Percentiles rank a stretch among this genome's conserved stretches.
Evolutionary conservation across 2,797 vertebrate genomes (phyloP).

Genomic region (Enteromius radiatus): DNA sequence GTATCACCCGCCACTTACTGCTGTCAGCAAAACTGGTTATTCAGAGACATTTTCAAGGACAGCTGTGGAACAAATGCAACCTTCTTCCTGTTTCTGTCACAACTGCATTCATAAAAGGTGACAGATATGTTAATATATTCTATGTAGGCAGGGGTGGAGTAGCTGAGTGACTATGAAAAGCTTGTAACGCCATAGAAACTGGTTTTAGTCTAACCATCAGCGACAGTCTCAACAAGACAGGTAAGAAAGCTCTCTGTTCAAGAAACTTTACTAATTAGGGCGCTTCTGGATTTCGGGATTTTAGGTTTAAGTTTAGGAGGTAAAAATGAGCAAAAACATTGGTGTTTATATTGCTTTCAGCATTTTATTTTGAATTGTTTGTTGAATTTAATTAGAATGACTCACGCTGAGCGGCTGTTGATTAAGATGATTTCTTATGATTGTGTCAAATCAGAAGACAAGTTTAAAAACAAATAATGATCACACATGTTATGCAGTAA

Average conservation of each 20-base stretch:
- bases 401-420: not conserved
- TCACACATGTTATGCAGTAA: not conserved
- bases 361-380: not conserved
- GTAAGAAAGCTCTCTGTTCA: slow-evolving; percentile 35
- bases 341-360: not conserved
- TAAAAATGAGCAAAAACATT: not conserved
- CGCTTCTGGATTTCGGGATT: not conserved
- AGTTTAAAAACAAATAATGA: not conserved
- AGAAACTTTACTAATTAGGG: not conserved
- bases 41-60: slow-evolving; percentile 22
- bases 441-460: not conserved
- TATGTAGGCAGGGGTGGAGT: slow-evolving; percentile 43
- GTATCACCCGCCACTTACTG: not conserved
- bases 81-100: slow-evolving; percentile 24
- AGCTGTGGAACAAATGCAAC: not conserved
- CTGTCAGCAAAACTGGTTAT: slow-evolving; percentile 52
- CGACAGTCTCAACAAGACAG: slow-evolving; percentile 25
- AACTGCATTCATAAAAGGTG: slow-evolving; percentile 54
- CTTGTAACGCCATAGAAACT: not conserved
- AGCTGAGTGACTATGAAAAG: slow-evolving; percentile 37
- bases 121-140: slow-evolving; percentile 27
- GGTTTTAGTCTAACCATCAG: slow-evolving; percentile 17
- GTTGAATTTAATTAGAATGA: not conserved
- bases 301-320: not conserved
- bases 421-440: not conserved